Percentiles rank a stretch among this genome's conserved stretches.
Evolutionary conservation across 1,140 invertebrate genomes (phyloP).

Genomic region (Bombus huntii): DNA sequence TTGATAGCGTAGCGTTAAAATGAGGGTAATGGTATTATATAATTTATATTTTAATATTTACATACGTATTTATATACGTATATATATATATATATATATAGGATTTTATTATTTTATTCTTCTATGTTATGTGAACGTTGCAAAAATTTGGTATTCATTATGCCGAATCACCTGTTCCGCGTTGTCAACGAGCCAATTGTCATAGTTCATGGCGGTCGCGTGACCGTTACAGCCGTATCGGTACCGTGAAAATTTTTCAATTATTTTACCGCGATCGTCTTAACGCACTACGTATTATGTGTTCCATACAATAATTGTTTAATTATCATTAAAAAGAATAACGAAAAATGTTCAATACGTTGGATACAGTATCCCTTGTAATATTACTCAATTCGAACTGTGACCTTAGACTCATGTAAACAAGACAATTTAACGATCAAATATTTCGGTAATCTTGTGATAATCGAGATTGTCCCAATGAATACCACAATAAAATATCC

Average conservation of each 20-base stretch:
- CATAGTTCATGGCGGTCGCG: background rate
- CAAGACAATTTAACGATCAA: background rate
- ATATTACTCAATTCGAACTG: background rate
- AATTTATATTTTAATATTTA: no score
- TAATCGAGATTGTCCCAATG: background rate
- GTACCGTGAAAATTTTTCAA: background rate
- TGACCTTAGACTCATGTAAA: constrained; percentile 37
- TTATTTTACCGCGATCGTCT: background rate
- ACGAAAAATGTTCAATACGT: background rate
- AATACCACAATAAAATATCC: background rate
- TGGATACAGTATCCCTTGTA: background rate
- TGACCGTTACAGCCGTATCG: background rate
- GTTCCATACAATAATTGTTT: no score
- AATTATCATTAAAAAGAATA: background rate
- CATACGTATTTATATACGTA: no score
- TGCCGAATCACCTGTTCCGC: background rate
- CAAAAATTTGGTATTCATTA: background rate
- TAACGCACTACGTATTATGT: background rate
- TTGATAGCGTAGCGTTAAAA: background rate
- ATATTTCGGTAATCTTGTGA: background rate
- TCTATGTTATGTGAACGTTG: background rate
- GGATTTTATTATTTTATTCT: background rate
- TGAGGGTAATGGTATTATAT: no score
- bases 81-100: background rate
- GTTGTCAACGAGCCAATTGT: constrained; percentile 19